Evolutionary conservation across 2,113 vertebrate genomes (phyloP).

Genomic region (Cyanocitta stelleri): DNA sequence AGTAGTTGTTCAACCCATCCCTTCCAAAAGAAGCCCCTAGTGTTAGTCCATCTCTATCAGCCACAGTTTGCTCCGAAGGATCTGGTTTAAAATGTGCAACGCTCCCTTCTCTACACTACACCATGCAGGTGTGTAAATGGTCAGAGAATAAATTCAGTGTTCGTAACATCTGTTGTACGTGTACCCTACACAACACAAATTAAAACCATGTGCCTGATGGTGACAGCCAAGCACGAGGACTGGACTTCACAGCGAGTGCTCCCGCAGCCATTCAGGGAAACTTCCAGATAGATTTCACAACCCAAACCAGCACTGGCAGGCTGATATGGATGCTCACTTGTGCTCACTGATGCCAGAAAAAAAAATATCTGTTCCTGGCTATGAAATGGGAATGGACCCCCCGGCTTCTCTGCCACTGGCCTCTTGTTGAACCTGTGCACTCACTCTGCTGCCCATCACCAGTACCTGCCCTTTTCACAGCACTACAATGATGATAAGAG

Average conservation of each 20-base stretch:
- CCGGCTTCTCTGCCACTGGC: neutral
- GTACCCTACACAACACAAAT: neutral
- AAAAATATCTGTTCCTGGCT: neutral
- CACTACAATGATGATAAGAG: neutral
- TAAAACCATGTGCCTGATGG: neutral
- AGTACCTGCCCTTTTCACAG: neutral
- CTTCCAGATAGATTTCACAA: neutral
- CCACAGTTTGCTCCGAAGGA: neutral
- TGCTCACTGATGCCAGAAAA: neutral
- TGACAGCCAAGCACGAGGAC: neutral
- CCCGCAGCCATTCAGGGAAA: neutral
- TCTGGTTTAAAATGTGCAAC: neutral
- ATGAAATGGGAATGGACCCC: neutral
- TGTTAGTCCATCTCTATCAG: neutral
- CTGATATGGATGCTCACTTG: rapidly evolving
- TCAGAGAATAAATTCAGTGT: neutral
- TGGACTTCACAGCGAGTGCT: neutral
- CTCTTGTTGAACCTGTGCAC: neutral
- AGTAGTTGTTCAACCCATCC: neutral
- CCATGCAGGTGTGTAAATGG: neutral
- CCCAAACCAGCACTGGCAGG: neutral
- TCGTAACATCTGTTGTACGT: neutral
- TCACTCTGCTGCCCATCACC: neutral
- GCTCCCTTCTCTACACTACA: neutral
- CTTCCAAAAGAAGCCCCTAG: neutral